Base-by-base conservation (phyloP, 2,888 invertebrate genomes). In the Drosophila macrothrix region DNA sequence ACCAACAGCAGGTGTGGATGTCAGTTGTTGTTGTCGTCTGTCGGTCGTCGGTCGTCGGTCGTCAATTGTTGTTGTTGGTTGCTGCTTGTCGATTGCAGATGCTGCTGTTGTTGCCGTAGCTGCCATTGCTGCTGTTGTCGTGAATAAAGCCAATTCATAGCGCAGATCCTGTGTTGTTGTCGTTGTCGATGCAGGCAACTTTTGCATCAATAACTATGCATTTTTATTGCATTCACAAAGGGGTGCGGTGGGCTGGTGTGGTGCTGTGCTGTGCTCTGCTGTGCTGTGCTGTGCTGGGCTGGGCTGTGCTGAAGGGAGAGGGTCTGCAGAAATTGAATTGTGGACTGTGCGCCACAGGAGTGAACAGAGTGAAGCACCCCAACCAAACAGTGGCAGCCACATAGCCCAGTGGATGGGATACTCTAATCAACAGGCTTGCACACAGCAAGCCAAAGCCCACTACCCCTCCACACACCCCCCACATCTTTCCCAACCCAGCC, bases 171-270 rank as follows among this genome's bases (percentile, higher is more conserved):
- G 35, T 25, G 9, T 25, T 43, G 3, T 29, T 61, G 41, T 52
- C 31, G n/a, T 6, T 63, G 63, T 33, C 28, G 63, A 54, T 22
- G 64, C 64, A 50, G 43, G 35, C 61, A 79, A 73, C 60, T 69
- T 76, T 50, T 74, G 83, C 83, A 62, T 77, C 70, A 76, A 88
- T 84, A 84, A 85, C 69, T 66, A 69, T 46, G 62, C 63, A 63
- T 67, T 66, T 85, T 83, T 85, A 85, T 73, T 73, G 71, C 70
- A 59, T 37, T 22, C 49, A 50, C 31, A n/a, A 55, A 54, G 68
- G 35, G 41, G 39, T 43, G 52, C 2, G 49, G 29, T 28, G 22
- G 43, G 19, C 35, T 7, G 7, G 10, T 14, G 46, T 6, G 37
- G 37, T 28, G 19, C 33, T 14, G 25, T 7, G 7, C 5, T 16